Conservation (phyloP, 2,113 vertebrate species). For the Motacilla alba region DNA sequence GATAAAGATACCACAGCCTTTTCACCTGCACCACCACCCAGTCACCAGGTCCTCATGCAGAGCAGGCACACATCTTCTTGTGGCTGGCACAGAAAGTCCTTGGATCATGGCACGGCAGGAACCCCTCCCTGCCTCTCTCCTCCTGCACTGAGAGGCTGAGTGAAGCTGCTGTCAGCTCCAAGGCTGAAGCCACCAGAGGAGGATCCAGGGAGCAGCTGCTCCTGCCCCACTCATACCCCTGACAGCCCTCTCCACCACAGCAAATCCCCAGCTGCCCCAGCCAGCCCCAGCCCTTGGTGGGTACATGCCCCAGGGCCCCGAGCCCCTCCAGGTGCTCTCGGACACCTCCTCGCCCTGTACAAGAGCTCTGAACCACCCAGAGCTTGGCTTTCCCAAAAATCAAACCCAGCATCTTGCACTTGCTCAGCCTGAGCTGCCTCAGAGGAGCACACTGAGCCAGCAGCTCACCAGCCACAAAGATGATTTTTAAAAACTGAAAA, state of each 20-base stretch:
- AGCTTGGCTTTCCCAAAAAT: not conserved
- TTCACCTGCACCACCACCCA: not conserved
- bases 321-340: accelerated
- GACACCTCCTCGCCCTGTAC: not conserved
- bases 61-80: accelerated
- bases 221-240: accelerated
- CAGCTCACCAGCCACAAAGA: not conserved
- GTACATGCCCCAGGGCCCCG: accelerated
- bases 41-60: accelerated
- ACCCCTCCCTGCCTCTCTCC: not conserved
- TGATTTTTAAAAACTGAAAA: not conserved
- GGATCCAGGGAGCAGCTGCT: not conserved
- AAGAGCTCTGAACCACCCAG: accelerated
- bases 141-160: not conserved
- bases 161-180: not conserved
- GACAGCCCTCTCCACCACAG: not conserved
- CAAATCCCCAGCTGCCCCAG: not conserved
- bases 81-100: accelerated
- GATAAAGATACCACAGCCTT: accelerated
- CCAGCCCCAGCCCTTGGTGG: not conserved
- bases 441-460: not conserved
- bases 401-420: not conserved
- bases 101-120: not conserved
- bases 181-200: accelerated
- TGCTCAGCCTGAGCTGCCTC: not conserved